Percentiles rank a stretch among this genome's conserved stretches.
Evolutionary conservation across 2,113 vertebrate genomes (phyloP).

Genomic region (sheep (Ovis aries)): DNA sequence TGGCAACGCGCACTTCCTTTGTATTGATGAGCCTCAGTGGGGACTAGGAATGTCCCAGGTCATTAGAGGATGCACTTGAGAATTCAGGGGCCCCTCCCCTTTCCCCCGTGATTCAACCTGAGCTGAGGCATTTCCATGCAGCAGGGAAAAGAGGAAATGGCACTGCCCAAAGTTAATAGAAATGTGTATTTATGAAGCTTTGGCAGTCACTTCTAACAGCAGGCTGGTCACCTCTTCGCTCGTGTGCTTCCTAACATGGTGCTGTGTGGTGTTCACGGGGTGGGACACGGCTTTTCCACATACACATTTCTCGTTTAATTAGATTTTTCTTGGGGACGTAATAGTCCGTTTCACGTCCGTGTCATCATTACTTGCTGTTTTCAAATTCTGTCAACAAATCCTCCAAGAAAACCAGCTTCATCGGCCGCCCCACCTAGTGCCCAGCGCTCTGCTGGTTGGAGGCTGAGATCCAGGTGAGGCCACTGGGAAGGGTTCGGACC

Average conservation of each 20-base stretch:
- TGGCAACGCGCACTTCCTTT: neutral
- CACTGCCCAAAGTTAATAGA: neutral
- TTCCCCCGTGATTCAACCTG: neutral
- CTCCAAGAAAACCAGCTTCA: neutral
- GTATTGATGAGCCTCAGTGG: neutral
- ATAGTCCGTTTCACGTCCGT: fast-evolving
- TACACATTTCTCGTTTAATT: neutral
- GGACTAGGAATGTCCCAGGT: neutral
- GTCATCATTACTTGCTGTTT: neutral
- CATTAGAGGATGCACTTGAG: neutral
- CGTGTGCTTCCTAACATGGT: fast-evolving
- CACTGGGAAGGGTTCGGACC: fast-evolving
- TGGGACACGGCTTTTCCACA: neutral
- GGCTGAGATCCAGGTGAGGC: neutral
- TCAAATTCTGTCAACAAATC: neutral
- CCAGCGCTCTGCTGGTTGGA: neutral
- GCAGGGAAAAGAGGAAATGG: neutral
- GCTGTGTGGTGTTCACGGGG: fast-evolving
- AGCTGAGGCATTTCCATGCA: neutral
- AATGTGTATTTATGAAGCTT: neutral
- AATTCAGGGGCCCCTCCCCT: neutral
- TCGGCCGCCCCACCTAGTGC: fast-evolving
- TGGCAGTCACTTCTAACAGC: neutral
- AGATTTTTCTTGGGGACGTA: fast-evolving
- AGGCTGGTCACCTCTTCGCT: neutral